Base-by-base conservation (phyloP, 2,113 vertebrate genomes). In the Lasiurus borealis region DNA sequence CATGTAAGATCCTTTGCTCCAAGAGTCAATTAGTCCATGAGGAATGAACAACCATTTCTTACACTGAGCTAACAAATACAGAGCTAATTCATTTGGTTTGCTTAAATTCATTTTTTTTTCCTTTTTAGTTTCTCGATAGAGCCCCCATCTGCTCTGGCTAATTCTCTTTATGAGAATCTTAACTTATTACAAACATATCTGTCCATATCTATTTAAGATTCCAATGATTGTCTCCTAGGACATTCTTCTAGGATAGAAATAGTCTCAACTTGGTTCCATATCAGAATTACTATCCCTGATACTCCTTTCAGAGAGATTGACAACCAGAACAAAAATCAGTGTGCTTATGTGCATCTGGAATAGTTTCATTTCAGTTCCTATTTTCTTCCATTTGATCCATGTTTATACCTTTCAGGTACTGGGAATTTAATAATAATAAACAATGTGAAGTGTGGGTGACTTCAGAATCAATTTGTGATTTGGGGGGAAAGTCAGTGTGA, bases 341-440 rank as follows among this genome's bases (percentile, higher is more conserved):
- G 7, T 72, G 7, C 85, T 71, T 57, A 59, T 21, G n/a, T 68
- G 36, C 19, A 50, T 31, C 27, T 52, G 21, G 23, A 31, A 52
- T 27, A 44, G 21, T 59, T 59, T 75, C 2, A 15, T 69, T 94
- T 94, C 25, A n/a, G 21, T 69, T 83, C 11, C 52, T 46, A n/a
- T 72, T 92, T 83, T 29, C 10, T 88, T 52, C 46, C 31, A 48
- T 88, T 71, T 88, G n/a, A 90, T 77, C 6, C 4, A 36, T 94
- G 62, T 90, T 94, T 83, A 86, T 88, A 66, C 68, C 36, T 91
- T 88, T 36, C 57, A 96, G 97, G 97, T 97, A 97, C 97, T 93
- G 31, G 90, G 91, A 2, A 86, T 71, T 88, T 92, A 83, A 97
- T 94, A 97, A 97, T 96, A 96, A 96, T 93, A 95, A 91, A 84